phyloP scores from a whole-genome alignment of 2,888 invertebrate genomes.

The Mythimna loreyi region DNA sequence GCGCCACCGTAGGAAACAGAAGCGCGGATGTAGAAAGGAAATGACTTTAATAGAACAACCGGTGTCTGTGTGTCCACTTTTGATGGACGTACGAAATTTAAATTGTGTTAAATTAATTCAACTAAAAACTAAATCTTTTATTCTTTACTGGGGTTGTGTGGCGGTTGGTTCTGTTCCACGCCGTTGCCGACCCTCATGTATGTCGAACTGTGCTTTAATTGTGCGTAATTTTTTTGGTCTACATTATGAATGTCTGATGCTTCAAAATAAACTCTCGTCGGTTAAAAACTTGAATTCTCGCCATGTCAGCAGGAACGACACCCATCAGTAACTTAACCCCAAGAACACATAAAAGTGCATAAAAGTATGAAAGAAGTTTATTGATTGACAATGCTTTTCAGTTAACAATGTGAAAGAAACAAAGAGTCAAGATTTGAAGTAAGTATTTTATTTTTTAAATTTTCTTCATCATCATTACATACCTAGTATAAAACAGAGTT shows the following conservation, averaged over 20 bases:
- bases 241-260: neutral
- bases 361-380: slow-evolving; percentile 26
- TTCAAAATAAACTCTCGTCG: neutral
- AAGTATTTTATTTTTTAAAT: too few relatives aligned
- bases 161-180: slow-evolving; percentile 81
- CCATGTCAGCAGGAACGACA: neutral
- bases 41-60: slow-evolving; percentile 40
- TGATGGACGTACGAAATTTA: slow-evolving; percentile 14
- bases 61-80: neutral
- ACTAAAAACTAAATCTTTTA: neutral
- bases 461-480: too few relatives aligned
- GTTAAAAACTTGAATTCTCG: neutral
- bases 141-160: slow-evolving; percentile 35
- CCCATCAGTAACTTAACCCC: slow-evolving; percentile 5
- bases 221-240: slow-evolving; percentile 13
- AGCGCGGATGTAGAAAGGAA: slow-evolving; percentile 40
- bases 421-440: neutral
- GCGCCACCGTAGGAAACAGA: slow-evolving; percentile 21
- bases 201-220: slow-evolving; percentile 29
- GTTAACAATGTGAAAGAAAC: neutral
- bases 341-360: slow-evolving; percentile 58
- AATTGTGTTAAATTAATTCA: neutral
- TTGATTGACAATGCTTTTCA: slow-evolving; percentile 10
- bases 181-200: slow-evolving; percentile 84
- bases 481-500: too few relatives aligned